phyloP scores from a whole-genome alignment of 64 coral and sea anemone genomes.

The Montipora sp. region DNA sequence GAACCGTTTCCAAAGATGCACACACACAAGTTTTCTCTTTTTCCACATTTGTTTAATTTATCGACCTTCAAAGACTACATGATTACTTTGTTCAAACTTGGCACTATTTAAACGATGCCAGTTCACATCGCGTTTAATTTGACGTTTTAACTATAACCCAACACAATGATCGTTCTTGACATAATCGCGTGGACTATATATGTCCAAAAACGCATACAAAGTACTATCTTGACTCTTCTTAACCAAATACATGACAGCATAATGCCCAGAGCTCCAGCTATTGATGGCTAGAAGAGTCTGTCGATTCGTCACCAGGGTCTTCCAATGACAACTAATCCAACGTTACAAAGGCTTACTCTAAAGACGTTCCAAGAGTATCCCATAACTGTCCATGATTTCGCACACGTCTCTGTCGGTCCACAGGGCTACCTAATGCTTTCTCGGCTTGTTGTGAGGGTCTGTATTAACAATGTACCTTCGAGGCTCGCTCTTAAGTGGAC shows the following conservation, averaged over 20 bases:
- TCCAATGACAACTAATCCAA: background rate
- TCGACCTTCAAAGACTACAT: no score
- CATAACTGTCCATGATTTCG: background rate
- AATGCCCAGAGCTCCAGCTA: background rate
- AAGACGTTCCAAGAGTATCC: background rate
- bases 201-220: background rate
- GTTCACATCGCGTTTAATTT: no score
- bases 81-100: no score
- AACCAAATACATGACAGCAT: background rate
- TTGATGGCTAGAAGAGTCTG: background rate
- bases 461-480: conserved; percentile 35
- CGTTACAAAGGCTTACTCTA: background rate
- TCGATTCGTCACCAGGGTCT: background rate
- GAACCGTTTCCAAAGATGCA: no score
- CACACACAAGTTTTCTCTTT: no score
- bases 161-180: no score
- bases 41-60: no score
- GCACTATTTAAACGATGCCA: no score
- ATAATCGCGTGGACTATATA: no score
- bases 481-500: background rate
- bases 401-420: background rate
- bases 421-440: conserved; percentile 25
- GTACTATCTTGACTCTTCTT: background rate
- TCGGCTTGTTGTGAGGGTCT: background rate
- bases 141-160: no score